phyloP scores from a whole-genome alignment of 2,797 vertebrate genomes.

The Potorous gilbertii region DNA sequence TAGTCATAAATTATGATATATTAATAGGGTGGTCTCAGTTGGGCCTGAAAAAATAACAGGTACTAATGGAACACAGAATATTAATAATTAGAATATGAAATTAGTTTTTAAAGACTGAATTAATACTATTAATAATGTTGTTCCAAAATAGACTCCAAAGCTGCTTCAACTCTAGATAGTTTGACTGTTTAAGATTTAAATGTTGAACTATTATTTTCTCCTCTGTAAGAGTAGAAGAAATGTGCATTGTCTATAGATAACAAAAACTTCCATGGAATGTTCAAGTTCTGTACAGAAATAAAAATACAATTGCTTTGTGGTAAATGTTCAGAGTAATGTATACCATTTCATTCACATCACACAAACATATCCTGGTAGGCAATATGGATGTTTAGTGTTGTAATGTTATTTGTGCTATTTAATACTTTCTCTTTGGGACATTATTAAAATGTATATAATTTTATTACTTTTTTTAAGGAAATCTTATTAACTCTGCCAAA shows the following conservation, averaged over 20 bases:
- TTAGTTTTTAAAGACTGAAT: constrained; percentile 48
- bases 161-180: constrained; percentile 76
- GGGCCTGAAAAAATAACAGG: constrained; percentile 69
- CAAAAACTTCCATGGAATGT: constrained; percentile 54
- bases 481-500: constrained; percentile 86
- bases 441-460: constrained; percentile 86
- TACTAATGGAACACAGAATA: constrained; percentile 72
- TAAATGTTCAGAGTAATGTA: constrained; percentile 72
- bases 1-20: constrained; percentile 63
- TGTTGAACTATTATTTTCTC: constrained; percentile 78
- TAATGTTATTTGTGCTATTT: constrained; percentile 85
- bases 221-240: constrained; percentile 65
- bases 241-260: constrained; percentile 54
- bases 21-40: constrained; percentile 56
- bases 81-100: constrained; percentile 51
- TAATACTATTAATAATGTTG: constrained; percentile 62
- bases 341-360: constrained; percentile 66
- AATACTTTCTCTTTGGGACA: constrained; percentile 82
- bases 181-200: constrained; percentile 77
- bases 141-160: constrained; percentile 78
- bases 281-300: constrained; percentile 63
- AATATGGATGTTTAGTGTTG: constrained; percentile 81
- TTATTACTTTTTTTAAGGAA: constrained; percentile 80
- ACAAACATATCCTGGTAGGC: constrained; percentile 74
- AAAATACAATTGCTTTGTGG: constrained; percentile 31